phyloP scores from a whole-genome alignment of 2,888 invertebrate genomes.

The Lordiphosa fenestrarum region DNA sequence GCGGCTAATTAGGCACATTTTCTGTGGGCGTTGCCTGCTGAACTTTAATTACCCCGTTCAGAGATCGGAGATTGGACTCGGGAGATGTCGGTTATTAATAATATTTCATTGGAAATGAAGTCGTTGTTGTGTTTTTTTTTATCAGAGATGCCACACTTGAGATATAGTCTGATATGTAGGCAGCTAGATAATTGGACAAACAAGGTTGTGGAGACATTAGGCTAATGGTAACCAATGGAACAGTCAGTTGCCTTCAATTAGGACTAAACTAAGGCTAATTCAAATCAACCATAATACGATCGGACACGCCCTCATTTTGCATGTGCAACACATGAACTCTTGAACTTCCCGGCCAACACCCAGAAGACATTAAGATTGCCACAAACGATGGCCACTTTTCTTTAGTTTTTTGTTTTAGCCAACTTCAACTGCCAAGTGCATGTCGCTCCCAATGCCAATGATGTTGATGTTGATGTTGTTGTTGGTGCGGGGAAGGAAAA shows the following conservation, averaged over 20 bases:
- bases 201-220: constrained; percentile 31
- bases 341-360: constrained; percentile 11
- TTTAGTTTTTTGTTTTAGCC: constrained; percentile 1
- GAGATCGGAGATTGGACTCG: constrained; percentile 22
- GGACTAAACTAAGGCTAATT: constrained; percentile 18
- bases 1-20: constrained; percentile 33
- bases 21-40: constrained; percentile 40
- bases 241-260: constrained; percentile 19
- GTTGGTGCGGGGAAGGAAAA: constrained; percentile 4
- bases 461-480: constrained; percentile 7
- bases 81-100: constrained; percentile 1
- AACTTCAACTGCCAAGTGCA: constrained; percentile 34
- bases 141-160: constrained; percentile 48
- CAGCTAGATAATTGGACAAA: constrained; percentile 8
- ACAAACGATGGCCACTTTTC: constrained; percentile 42
- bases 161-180: constrained; percentile 23
- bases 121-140: constrained; percentile 14
- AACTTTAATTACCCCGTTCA: constrained; percentile 38
- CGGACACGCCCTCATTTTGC: constrained; percentile 20
- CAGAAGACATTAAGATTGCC: constrained; percentile 33
- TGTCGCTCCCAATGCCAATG: constrained; percentile 33
- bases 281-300: constrained; percentile 10
- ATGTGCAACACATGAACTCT: constrained; percentile 6
- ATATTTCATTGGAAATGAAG: constrained; percentile 35
- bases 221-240: constrained; percentile 20